Evolutionary conservation across 2,113 vertebrate species (phyloP), one percentile per base, ranked within the genome.

Genomic region (Cheirogaleus medius): DNA sequence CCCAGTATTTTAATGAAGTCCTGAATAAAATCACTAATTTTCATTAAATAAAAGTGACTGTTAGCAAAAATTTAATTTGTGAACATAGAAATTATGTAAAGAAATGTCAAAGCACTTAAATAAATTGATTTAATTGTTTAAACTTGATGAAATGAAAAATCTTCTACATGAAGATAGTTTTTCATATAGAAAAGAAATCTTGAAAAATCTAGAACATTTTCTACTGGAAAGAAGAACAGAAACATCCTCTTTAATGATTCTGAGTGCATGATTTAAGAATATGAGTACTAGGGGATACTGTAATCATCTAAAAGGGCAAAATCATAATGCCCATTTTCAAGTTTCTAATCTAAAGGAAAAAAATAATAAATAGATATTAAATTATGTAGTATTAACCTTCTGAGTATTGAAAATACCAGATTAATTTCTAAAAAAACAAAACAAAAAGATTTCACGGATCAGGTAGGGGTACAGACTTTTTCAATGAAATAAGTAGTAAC

Each of bases 11-110:
- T 39, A 91, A 78, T 82, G 5, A 85, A 63, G 11, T 47, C 11
- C 21, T 92, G 56, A 97, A 86, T 80, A 64, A 97, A 96, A 76
- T 68, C 60, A 90, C 39, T 92, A 82, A 44, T 66, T 71, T 74
- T 83, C 37, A 96, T 87, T 91, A 95, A 87, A 82, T 78, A 88
- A 39, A 27, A 49, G 44, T 94, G 64, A 92, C 23, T 91, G 6
- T n/a, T 85, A 76, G 23, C 29, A 82, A 94, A 96, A 73, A 42
- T 82, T 95, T 87, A 90, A 73, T 63, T 78, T 95, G 8, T 94
- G 52, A 94, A 74, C 34, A 94, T 89, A 82, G 85, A 91, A 94
- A 71, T 86, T 77, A 76, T 39, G n/a, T 34, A 86, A 84, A 66
- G 12, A 88, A 95, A 63, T 69, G 60, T 4, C 69, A 83, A 83